phyloP scores from a whole-genome alignment of 2,113 vertebrate genomes.

The Etheostoma spectabile region DNA sequence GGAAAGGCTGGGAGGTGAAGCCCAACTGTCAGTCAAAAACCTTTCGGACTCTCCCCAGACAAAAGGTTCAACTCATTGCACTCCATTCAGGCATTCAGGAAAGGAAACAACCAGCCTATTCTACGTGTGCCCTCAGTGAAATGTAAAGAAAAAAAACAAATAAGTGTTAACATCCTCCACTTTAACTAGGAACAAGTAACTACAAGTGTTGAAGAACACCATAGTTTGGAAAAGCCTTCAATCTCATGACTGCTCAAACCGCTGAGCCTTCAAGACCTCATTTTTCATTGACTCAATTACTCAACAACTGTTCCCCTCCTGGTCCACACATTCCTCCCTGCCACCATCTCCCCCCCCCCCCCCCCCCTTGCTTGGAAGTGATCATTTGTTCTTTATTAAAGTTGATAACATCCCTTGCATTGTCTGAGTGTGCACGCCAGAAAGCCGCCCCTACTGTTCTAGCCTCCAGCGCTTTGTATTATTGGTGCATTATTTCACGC shows the following conservation, averaged over 20 bases:
- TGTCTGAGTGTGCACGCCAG: conserved; percentile 90
- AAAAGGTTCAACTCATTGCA: conserved; percentile 56
- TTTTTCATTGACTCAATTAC: conserved; percentile 93
- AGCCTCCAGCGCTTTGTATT: conserved; percentile 93
- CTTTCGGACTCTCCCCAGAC: conserved; percentile 54
- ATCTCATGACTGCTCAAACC: conserved; percentile 63
- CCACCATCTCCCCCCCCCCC: too few species aligned
- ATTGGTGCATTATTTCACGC: conserved; percentile 98
- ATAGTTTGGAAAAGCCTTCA: conserved; percentile 52
- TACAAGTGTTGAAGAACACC: conserved; percentile 42
- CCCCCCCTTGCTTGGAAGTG: conserved; percentile 82
- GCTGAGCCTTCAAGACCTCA: conserved; percentile 76
- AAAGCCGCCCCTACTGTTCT: conserved; percentile 92
- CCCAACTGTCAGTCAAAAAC: conserved; percentile 69
- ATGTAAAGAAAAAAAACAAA: conserved; percentile 59
- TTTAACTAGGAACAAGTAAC: conserved; percentile 50
- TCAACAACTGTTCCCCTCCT: conserved; percentile 74
- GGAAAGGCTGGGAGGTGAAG: conserved; percentile 58
- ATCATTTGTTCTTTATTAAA: conserved; percentile 95
- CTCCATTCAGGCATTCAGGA: conserved; percentile 43
- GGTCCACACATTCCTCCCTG: too few species aligned
- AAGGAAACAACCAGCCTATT: conserved; percentile 46
- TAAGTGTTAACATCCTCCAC: conserved; percentile 59
- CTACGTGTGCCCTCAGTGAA: conserved; percentile 42
- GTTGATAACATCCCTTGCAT: conserved; percentile 91